These are phyloP conservation scores for Erethizon dorsatum DNA, from an alignment of 2,797 vertebrate species.

Conservation along the genomic window DNA sequence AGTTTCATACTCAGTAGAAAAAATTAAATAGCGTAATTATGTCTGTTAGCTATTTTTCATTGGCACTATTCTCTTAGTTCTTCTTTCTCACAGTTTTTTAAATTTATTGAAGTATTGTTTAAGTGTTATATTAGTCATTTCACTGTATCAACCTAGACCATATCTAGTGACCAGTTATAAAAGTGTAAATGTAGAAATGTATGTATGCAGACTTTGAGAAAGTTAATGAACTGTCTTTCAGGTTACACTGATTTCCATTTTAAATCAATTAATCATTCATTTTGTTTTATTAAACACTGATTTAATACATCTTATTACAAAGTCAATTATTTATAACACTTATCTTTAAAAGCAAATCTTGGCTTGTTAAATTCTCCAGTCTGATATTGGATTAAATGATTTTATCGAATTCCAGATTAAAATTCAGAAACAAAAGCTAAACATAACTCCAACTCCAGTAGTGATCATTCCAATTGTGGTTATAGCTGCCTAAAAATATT, in stretches of 20 bases:
- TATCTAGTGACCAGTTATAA: neutral
- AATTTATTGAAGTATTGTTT: neutral
- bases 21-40: neutral
- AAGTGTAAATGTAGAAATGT: neutral
- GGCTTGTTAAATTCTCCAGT: neutral
- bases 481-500: constrained; percentile 5
- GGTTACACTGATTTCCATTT: constrained; percentile 17
- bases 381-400: constrained; percentile 37
- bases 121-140: neutral
- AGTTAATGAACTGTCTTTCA: constrained; percentile 28
- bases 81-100: constrained; percentile 25
- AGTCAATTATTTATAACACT: constrained; percentile 27
- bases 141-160: neutral
- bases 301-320: neutral
- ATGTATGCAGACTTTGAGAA: constrained; percentile 18
- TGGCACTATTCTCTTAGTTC: neutral
- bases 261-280: constrained; percentile 47
- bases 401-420: constrained; percentile 2
- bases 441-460: constrained; percentile 21
- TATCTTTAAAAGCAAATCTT: constrained; percentile 37
- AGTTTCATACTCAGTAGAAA: neutral
- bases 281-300: constrained; percentile 16
- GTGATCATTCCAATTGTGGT: neutral
- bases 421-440: constrained; percentile 59
- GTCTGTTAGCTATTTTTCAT: neutral